phyloP scores from a whole-genome alignment of 1,140 invertebrate genomes.

The Bradynema listronoti region DNA sequence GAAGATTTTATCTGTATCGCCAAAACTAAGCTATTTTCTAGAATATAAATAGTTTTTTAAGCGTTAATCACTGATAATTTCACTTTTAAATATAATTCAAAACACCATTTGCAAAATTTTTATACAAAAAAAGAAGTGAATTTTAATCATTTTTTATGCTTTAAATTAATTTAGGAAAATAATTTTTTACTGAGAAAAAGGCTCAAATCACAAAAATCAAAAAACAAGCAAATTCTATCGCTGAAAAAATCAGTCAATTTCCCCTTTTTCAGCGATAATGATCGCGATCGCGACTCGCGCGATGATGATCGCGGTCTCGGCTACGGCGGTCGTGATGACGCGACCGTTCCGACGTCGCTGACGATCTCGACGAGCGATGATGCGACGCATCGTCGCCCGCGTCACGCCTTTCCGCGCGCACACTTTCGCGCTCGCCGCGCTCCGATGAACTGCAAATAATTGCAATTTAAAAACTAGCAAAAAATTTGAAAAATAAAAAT shows the following conservation, averaged over 20 bases:
- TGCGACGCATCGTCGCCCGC: neutral
- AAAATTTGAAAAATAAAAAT: neutral
- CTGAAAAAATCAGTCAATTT: neutral
- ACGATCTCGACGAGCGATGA: slow-evolving; percentile 5
- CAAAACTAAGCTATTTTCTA: too few relatives aligned
- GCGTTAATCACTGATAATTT: too few relatives aligned
- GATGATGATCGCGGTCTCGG: slow-evolving; percentile 32
- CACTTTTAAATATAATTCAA: too few relatives aligned
- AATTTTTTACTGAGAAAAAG: too few relatives aligned
- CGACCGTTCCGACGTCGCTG: slow-evolving; percentile 24
- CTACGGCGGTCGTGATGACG: slow-evolving; percentile 33
- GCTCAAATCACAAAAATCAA: too few relatives aligned
- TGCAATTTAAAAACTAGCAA: neutral
- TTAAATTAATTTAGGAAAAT: too few relatives aligned
- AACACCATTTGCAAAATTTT: too few relatives aligned
- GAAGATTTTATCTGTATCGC: too few relatives aligned
- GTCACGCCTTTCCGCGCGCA: slow-evolving; percentile 5
- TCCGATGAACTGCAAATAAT: slow-evolving; percentile 9
- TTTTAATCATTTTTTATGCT: too few relatives aligned
- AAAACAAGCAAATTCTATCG: neutral
- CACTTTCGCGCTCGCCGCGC: neutral
- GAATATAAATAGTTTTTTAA: too few relatives aligned
- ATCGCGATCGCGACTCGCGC: slow-evolving; percentile 14
- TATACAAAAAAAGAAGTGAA: too few relatives aligned
- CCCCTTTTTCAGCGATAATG: neutral